Conservation (phyloP, 2,797 vertebrate species). For the Pangasius macronema region DNA sequence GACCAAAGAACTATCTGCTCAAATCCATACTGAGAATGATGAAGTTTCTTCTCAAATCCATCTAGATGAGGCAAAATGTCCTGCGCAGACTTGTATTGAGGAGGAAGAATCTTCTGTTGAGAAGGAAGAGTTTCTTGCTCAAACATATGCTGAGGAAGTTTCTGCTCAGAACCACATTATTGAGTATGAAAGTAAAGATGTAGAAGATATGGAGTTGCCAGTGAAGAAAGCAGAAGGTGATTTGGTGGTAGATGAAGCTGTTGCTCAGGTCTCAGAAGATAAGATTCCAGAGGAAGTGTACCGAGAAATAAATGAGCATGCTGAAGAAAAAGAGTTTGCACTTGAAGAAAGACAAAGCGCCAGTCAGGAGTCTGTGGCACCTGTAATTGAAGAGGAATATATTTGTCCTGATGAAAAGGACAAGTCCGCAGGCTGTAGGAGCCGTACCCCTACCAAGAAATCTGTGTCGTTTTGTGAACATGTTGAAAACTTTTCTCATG, state of each 20-base stretch:
- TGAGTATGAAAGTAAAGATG: not conserved
- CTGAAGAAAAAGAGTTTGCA: not conserved
- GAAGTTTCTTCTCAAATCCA: not conserved
- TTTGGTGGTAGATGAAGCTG: not conserved
- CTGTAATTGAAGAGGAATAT: not conserved
- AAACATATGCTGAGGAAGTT: not conserved
- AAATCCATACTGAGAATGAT: not conserved
- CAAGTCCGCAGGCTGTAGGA: not conserved
- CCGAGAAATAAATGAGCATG: not conserved
- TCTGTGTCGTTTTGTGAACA: not conserved
- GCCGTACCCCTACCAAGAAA: not conserved
- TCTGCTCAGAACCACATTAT: not conserved
- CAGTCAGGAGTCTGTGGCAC: not conserved
- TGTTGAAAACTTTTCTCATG: not conserved
- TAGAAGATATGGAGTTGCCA: too few species aligned
- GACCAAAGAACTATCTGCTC: not conserved
- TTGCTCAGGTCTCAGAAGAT: not conserved
- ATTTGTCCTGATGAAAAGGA: not conserved
- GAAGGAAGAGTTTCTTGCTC: not conserved
- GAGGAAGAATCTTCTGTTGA: not conserved
- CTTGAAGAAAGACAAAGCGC: not conserved
- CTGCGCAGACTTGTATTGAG: not conserved
- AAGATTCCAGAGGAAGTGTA: not conserved
- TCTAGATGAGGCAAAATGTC: not conserved
- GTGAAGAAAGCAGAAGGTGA: not conserved